Conservation (phyloP, 92 coral and sea anemone genomes). For the Bergia puertoricense region DNA sequence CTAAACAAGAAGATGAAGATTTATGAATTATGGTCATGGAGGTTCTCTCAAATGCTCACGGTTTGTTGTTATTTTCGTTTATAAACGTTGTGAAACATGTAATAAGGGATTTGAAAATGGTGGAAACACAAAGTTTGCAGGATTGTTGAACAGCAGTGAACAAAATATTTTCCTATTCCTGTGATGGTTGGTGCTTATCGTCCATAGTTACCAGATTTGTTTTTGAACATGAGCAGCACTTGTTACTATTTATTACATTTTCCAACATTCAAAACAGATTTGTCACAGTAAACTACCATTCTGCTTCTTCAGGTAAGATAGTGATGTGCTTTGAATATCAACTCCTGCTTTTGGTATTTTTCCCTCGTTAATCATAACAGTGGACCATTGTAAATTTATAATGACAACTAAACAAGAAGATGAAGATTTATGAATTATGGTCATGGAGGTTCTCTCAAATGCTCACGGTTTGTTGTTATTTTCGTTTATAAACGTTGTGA, state of each 20-base stretch:
- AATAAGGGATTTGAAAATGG: neutral
- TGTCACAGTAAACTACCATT: neutral
- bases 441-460: neutral
- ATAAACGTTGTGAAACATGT: neutral
- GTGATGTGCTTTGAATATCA: neutral
- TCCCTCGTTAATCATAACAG: neutral
- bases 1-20: neutral
- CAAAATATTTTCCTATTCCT: neutral
- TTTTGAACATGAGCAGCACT: neutral
- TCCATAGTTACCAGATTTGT: neutral
- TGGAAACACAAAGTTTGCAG: neutral
- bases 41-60: neutral
- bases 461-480: neutral
- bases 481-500: neutral
- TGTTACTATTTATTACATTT: neutral
- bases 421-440: neutral
- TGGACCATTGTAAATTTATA: neutral
- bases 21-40: neutral
- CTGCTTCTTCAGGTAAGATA: slow-evolving; percentile 13
- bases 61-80: neutral
- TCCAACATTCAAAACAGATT: neutral
- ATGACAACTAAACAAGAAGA: neutral
- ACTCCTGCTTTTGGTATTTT: neutral
- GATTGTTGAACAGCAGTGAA: neutral
- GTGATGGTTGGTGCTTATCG: neutral